A percentile compares a stretch with the other conserved stretches of the same genome.
phyloP scores from a whole-genome alignment of 2,888 invertebrate species.

The Coecobrya sp. region DNA sequence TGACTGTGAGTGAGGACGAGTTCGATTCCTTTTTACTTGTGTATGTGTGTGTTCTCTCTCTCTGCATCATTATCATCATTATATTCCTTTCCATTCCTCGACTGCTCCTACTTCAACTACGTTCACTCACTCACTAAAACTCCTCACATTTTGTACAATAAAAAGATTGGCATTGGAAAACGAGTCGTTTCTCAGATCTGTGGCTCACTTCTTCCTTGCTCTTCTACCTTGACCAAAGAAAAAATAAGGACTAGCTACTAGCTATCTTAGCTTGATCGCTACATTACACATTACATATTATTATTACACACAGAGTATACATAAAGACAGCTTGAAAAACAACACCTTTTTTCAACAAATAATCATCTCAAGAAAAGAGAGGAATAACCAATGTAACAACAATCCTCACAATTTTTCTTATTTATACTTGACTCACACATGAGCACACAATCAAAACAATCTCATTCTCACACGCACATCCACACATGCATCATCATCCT shows the following conservation, averaged over 20 bases:
- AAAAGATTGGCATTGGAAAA: slow-evolving; percentile 77
- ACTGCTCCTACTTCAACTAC: slow-evolving; percentile 62
- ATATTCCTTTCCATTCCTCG: slow-evolving; percentile 72
- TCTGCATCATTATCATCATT: slow-evolving; percentile 75
- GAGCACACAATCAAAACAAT: slow-evolving; percentile 79
- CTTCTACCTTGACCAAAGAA: slow-evolving; percentile 63
- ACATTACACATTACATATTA: slow-evolving; percentile 54
- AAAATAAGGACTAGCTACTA: slow-evolving; percentile 23
- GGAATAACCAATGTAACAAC: slow-evolving; percentile 36
- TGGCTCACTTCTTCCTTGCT: slow-evolving; percentile 75
- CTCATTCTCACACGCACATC: slow-evolving; percentile 76
- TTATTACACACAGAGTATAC: slow-evolving; percentile 19
- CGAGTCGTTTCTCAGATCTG: slow-evolving; percentile 75
- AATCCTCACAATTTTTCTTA: slow-evolving; percentile 66
- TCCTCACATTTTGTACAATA: slow-evolving; percentile 49
- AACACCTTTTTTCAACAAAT: slow-evolving; percentile 56
- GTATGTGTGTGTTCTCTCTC: slow-evolving; percentile 54
- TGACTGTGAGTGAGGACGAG: slow-evolving; percentile 78
- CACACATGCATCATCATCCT: slow-evolving; percentile 57
- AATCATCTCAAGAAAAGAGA: slow-evolving; percentile 14
- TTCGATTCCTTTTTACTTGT: slow-evolving; percentile 77
- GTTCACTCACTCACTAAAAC: slow-evolving; percentile 22
- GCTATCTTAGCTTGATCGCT: slow-evolving; percentile 9
- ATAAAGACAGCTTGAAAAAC: slow-evolving; percentile 24
- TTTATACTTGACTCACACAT: slow-evolving; percentile 72